Evolutionary conservation across 2,113 vertebrate genomes (phyloP), one percentile per base, ranked within the genome.

Genomic region (Nematolebias whitei): DNA sequence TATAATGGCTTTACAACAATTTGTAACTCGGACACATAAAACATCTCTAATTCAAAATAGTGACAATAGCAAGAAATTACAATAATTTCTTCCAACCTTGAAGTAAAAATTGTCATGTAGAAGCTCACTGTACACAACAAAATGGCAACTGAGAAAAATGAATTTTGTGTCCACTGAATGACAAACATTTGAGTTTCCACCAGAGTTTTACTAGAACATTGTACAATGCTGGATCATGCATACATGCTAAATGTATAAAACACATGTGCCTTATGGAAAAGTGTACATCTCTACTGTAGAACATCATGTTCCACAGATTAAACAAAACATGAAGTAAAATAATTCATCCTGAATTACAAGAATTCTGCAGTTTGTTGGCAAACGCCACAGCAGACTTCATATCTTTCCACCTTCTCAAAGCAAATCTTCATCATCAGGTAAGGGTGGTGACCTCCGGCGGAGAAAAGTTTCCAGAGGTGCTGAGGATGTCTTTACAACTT

Each of bases 391-490:
- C 15, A 20, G 55, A 58, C 54, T 68, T 59, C 43, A 19, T 22
- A 26, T 44, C 59, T 45, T 63, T 76, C 53, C 48, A 39, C 63
- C 48, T 19, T 63, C 57, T 63, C n/a, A 2, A n/a, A 39, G 61
- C 32, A 53, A 22, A 44, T 74, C 32, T 8, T 35, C 61, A 45
- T 68, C 61, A 54, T 93, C 87, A 92, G 68, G 91, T 93, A 63
- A 91, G 77, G 19, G 92, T 87, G 65, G 86, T 89, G 47, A 92
- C 89, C 83, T 93, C 91, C 7, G 91, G 81, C 80, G 91, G 87
- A 50, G 82, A 45, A 14, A 89, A 90, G 82, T 80, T 91, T 53
- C 87, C 79, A 53, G 88, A 65, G 39, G 88, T 69, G 18, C 78
- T 63, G 1, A 91, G 87, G 76, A 87, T 63, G 52, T 93, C 90